Base-by-base conservation (phyloP, 2,888 invertebrate species). In the Diarsia rubi region DNA sequence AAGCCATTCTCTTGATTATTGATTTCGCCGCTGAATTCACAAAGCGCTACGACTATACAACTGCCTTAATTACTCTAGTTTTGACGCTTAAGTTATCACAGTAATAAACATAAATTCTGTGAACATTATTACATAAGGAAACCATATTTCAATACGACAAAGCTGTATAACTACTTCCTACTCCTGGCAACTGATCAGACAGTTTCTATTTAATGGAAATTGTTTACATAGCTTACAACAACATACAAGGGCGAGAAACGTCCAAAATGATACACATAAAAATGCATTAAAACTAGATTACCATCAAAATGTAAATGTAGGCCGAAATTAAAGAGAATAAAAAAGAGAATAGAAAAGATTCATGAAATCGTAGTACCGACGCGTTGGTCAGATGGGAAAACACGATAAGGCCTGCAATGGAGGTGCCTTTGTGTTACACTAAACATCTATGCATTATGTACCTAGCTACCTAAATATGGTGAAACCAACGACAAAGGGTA, bases 261-360 rank as follows among this genome's bases (percentile, higher is more conserved):
- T 27, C 60, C 6, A 63, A 73, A 69, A 67, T 16, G 42, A 59
- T 52, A 75, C 52, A 65, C 31, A 79, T 63, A 76, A 82, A 78
- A 83, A 79, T 81, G 77, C 77, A 80, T 80, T 77, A 71, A 79
- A 83, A 74, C 64, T 42, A 83, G 79, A 83, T 84, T 66, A 70
- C 59, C 72, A 85, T 88, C 82, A 86, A 86, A 88, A 89, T 88
- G 86, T 70, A 83, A 89, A 88, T 86, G 19, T 31, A 66, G 70
- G 47, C 65, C 68, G 69, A 78, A 82, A 83, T 89, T 84, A 85
- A 76, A 82, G 77, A 66, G 83, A 82, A 86, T 88, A 83, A n/a
- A n/a, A n/a, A n/a, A n/a, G n/a, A n/a, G n/a, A n/a, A n/a, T n/a
- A n/a, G n/a, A n/a, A n/a, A n/a, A 80, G 77, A 86, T 88, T 86